phyloP scores from a whole-genome alignment of 2,113 vertebrate species.

The Hippocampus zosterae region DNA sequence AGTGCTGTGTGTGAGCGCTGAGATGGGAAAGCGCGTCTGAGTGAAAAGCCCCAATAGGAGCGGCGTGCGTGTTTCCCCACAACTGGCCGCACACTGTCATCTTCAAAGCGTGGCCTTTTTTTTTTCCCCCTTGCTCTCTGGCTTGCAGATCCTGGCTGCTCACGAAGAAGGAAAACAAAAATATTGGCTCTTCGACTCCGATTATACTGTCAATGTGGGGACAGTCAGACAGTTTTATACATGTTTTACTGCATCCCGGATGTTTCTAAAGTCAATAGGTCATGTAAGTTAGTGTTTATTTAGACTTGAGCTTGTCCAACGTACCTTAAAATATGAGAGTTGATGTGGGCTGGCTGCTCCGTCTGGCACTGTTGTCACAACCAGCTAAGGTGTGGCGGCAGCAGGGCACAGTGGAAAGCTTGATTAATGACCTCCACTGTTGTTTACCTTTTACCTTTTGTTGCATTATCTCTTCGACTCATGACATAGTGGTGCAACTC shows the following conservation, averaged over 20 bases:
- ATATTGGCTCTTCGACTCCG: slow-evolving; percentile 32
- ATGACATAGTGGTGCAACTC: slow-evolving; percentile 15
- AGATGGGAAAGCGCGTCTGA: slow-evolving; percentile 37
- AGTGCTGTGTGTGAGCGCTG: slow-evolving; percentile 45
- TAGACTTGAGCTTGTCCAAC: slow-evolving; percentile 35
- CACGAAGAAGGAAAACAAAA: slow-evolving; percentile 32
- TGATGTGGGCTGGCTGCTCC: slow-evolving; percentile 48
- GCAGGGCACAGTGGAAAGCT: slow-evolving; percentile 42
- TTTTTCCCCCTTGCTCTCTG: neutral
- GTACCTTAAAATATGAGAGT: slow-evolving; percentile 48
- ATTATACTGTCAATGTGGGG: slow-evolving; percentile 51
- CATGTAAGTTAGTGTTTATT: slow-evolving; percentile 41
- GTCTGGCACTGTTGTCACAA: slow-evolving; percentile 42
- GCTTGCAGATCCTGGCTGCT: slow-evolving; percentile 14
- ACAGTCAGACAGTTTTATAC: slow-evolving; percentile 27
- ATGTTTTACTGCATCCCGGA: slow-evolving; percentile 46
- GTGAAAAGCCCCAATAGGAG: slow-evolving; percentile 47
- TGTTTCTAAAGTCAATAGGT: slow-evolving; percentile 44
- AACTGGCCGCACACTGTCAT: slow-evolving; percentile 42
- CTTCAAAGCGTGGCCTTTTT: slow-evolving; percentile 46
- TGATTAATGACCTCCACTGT: slow-evolving; percentile 59
- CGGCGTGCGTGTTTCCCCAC: slow-evolving; percentile 46
- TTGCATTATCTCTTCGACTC: slow-evolving; percentile 49
- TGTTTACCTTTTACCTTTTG: slow-evolving; percentile 59
- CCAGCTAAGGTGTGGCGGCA: slow-evolving; percentile 41